phyloP scores from a whole-genome alignment of 2,797 vertebrate species.

The Furcifer pardalis region DNA sequence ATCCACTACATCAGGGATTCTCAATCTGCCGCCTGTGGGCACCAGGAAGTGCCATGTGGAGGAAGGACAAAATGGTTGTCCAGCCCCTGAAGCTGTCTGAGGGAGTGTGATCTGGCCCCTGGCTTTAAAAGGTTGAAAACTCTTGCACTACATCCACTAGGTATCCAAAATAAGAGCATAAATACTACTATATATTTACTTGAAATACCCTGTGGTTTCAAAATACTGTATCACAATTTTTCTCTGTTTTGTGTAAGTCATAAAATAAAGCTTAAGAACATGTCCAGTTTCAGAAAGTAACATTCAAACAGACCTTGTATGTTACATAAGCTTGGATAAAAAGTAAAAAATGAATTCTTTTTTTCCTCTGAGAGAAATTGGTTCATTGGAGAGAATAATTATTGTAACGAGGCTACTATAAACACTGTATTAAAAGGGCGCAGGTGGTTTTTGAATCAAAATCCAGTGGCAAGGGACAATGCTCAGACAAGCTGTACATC shows the following conservation, averaged over 20 bases:
- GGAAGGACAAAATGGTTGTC: no score
- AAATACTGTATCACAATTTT: background rate
- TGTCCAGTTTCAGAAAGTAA: background rate
- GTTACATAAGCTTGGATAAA: conserved; percentile 9
- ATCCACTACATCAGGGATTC: no score
- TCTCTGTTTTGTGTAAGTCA: background rate
- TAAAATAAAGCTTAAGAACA: background rate
- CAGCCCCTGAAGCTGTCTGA: no score
- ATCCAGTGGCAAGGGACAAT: conserved; percentile 23
- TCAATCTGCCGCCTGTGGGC: no score
- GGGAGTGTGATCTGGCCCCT: no score
- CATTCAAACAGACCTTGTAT: conserved; percentile 10
- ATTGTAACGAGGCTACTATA: conserved; percentile 22
- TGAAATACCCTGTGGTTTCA: background rate
- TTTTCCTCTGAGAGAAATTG: conserved; percentile 10
- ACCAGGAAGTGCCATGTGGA: no score
- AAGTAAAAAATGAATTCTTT: conserved; percentile 17
- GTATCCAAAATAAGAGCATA: background rate
- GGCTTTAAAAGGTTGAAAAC: no score
- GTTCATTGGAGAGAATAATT: conserved; percentile 27
- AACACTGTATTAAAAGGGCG: background rate
- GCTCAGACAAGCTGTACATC: background rate
- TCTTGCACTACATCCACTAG: no score
- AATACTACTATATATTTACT: background rate
- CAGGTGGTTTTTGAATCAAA: conserved; percentile 22